Base-by-base conservation (phyloP, 2,888 invertebrate species). In the Cephus pulcher region DNA sequence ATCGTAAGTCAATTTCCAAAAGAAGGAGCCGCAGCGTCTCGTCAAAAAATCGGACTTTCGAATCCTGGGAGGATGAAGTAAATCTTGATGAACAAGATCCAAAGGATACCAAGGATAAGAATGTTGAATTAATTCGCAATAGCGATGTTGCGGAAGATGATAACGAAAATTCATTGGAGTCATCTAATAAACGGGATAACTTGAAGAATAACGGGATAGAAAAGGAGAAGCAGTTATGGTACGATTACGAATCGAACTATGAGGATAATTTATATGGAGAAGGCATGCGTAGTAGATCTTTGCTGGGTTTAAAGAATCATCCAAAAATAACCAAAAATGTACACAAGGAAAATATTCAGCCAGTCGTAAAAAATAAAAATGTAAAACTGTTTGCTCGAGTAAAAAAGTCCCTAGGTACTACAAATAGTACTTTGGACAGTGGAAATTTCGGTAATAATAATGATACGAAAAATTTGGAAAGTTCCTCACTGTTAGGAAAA, bases 31-130 rank as follows among this genome's bases (percentile, higher is more conserved):
- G 12, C 56, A 77, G 34, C 75, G 75, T 34, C 11, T 56, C 3
- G 4, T 35, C 11, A 34, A 37, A 68, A 79, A 78, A 56, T 40
- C 73, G 30, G 23, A 56, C 34, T 15, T 30, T 71, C 33, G 81
- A 81, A 69, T 78, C 73, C 71, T 79, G 81, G 81, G 73, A 79
- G 33, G 78, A 23, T 1, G 79, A 82, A 34, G 35, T 82, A 1
- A 74, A 79, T 71, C 37, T 79, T 15, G 81, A 76, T 0, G 23
- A 40, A 23, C 73, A 71, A 40, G 79, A 75, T 23, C 71, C 76
- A 32, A 78, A 40, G 9, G 15, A 56, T 23, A 4, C 23, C 2
- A 15, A 68, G 6, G 56, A 56, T 56, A 23, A 23, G 56, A 23
- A 56, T 9, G 23, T 23, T 23, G 23, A 56, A 56, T 56, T 56